A percentile compares a stretch with the other conserved stretches of the same genome.
phyloP scores from a whole-genome alignment of 1,140 invertebrate species.

The Macrobrachium nipponense region DNA sequence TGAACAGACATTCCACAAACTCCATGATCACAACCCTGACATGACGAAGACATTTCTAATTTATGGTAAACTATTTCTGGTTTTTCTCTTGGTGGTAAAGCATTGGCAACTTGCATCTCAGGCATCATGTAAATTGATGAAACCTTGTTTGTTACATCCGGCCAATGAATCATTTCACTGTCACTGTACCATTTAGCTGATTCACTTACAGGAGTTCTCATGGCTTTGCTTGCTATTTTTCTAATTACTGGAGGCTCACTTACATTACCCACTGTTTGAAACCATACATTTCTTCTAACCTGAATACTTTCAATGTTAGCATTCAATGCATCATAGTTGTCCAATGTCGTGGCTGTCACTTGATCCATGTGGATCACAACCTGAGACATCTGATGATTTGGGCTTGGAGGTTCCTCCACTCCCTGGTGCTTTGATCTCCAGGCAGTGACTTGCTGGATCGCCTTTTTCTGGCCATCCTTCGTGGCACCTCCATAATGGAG shows the following conservation, averaged over 20 bases:
- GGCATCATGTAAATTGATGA: constrained; percentile 38
- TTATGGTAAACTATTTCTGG: constrained; percentile 1
- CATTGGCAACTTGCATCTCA: constrained; percentile 38
- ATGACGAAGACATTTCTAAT: background rate
- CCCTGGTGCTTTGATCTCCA: background rate
- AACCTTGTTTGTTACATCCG: constrained; percentile 19
- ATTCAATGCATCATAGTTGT: background rate
- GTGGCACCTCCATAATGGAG: constrained; percentile 18
- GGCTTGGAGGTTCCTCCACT: background rate
- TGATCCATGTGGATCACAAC: constrained; percentile 13
- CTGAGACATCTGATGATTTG: constrained; percentile 10
- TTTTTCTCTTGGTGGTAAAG: constrained; percentile 21
- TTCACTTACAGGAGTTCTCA: background rate
- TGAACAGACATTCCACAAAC: background rate
- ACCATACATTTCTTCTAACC: constrained; percentile 6
- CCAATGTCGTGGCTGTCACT: background rate
- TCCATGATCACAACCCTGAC: background rate
- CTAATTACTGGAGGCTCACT: no score
- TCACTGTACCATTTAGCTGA: background rate
- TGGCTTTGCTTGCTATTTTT: no score
- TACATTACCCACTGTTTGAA: background rate
- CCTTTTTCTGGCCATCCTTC: background rate
- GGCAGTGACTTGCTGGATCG: constrained; percentile 1
- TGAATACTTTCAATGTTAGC: constrained; percentile 12
- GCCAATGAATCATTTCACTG: background rate